Conservation (phyloP, 2,113 vertebrate genomes). For the Acrocephalus arundinaceus region DNA sequence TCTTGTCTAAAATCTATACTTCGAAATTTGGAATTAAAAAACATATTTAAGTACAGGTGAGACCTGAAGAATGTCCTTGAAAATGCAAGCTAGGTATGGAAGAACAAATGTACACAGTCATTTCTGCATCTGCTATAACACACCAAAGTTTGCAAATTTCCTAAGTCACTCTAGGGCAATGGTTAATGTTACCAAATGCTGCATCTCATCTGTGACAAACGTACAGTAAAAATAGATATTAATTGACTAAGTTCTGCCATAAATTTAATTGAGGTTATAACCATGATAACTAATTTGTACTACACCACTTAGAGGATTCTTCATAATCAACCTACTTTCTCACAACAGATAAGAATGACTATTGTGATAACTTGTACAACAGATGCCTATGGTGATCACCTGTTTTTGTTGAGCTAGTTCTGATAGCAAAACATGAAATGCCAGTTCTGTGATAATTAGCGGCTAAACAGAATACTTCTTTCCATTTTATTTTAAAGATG, state of each 20-base stretch:
- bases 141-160: neutral
- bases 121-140: neutral
- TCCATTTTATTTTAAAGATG: neutral
- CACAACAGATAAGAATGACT: neutral
- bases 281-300: neutral
- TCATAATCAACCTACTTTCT: neutral
- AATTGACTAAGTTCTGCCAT: neutral
- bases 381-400: neutral
- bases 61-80: neutral
- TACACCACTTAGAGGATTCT: neutral
- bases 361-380: neutral
- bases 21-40: neutral
- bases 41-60: neutral
- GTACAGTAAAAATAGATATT: neutral
- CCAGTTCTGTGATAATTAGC: neutral
- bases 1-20: neutral
- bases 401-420: neutral
- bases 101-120: neutral
- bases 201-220: neutral
- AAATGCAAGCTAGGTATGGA: neutral
- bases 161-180: neutral
- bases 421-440: neutral
- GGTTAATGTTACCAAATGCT: neutral
- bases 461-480: neutral
- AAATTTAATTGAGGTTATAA: neutral